Percentiles rank a stretch among this genome's conserved stretches.
Conservation (phyloP, 2,888 invertebrate genomes). For the Harpagoxenus sublaevis region DNA sequence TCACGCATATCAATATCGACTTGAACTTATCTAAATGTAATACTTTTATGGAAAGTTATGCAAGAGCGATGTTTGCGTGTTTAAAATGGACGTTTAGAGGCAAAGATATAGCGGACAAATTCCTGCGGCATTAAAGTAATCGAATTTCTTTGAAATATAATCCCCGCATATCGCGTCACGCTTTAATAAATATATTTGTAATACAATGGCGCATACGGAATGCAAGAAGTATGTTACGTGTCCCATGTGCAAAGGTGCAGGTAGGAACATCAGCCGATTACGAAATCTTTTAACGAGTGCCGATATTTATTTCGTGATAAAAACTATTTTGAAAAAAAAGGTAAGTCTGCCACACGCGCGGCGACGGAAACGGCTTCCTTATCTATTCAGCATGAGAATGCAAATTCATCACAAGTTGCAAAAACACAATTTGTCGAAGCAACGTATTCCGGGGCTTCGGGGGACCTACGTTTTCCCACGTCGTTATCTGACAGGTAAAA, state of each 20-base stretch:
- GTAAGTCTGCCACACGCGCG: conserved; percentile 28
- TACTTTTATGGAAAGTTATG: conserved; percentile 5
- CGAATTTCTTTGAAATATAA: conserved; percentile 7
- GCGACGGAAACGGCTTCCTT: conserved; percentile 32
- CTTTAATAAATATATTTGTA: conserved; percentile 10
- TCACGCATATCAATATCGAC: conserved; percentile 4
- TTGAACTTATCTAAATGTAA: conserved; percentile 41
- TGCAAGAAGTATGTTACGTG: conserved; percentile 56
- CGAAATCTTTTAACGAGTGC: neutral
- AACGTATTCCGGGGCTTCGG: conserved; percentile 22
- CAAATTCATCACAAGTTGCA: conserved; percentile 30
- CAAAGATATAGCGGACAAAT: conserved; percentile 43
- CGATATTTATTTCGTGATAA: conserved; percentile 27
- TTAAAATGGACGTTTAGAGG: conserved; percentile 39
- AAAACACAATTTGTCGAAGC: conserved; percentile 37
- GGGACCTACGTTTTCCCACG: conserved; percentile 45
- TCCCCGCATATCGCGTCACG: neutral
- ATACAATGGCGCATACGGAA: conserved; percentile 38
- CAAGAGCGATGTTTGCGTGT: conserved; percentile 42
- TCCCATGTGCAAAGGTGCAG: conserved; percentile 66
- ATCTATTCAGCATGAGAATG: conserved; percentile 42
- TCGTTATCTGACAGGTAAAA: conserved; percentile 50
- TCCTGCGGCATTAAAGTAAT: conserved; percentile 19
- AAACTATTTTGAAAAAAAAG: conserved; percentile 43
- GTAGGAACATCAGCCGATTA: conserved; percentile 28